phyloP scores from a whole-genome alignment of 2,888 invertebrate species.

The Cyclophora punctaria region DNA sequence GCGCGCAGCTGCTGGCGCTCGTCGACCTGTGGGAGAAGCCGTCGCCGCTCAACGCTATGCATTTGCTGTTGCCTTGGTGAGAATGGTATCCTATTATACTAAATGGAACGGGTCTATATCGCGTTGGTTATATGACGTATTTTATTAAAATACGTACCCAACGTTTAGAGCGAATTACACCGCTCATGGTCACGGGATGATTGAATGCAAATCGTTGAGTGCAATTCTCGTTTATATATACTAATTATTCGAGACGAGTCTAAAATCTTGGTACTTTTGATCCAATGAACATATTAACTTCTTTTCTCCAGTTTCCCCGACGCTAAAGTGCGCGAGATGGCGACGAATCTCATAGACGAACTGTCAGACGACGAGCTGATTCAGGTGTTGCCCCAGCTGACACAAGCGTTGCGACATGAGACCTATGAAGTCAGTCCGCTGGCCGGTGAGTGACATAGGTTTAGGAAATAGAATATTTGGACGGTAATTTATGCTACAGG shows the following conservation, averaged over 20 bases:
- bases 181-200: no score
- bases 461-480: no score
- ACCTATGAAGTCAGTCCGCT: constrained; percentile 93
- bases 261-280: no score
- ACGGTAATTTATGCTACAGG: no score
- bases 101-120: no score
- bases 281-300: not conserved
- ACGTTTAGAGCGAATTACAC: no score
- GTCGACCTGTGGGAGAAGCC: constrained; percentile 91
- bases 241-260: no score
- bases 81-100: not conserved
- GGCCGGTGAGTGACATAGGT: constrained; percentile 61
- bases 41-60: constrained; percentile 91
- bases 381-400: constrained; percentile 93
- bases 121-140: no score
- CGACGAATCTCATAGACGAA: constrained; percentile 86
- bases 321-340: constrained; percentile 87
- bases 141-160: no score
- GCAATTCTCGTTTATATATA: not conserved
- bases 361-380: constrained; percentile 91
- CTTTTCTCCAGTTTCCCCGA: constrained; percentile 86
- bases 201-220: no score
- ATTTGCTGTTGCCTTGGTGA: constrained; percentile 93
- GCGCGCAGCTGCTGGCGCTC: constrained; percentile 90
- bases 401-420: constrained; percentile 92